Evolutionary conservation across 1,140 invertebrate genomes (phyloP).

Genomic region (Oncopodura yosiiana): DNA sequence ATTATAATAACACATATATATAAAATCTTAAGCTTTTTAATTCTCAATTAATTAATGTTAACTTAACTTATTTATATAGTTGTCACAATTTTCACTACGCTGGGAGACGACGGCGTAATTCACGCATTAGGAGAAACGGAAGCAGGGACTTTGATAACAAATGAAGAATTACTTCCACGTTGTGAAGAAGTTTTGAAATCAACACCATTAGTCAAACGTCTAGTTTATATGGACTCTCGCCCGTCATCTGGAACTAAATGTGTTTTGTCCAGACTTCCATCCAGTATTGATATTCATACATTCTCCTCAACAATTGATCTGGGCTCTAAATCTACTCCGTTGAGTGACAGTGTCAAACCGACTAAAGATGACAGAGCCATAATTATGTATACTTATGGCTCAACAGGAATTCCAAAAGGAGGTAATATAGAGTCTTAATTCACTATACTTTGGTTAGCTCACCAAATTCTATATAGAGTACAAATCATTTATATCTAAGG

Average conservation of each 20-base stretch:
- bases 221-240: slow-evolving; percentile 69
- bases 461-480: too few species aligned
- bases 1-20: background rate
- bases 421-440: too few species aligned
- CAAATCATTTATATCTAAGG: too few species aligned
- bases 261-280: background rate
- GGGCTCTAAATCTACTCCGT: background rate
- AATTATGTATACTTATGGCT: slow-evolving; percentile 94
- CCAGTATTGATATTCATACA: too few species aligned
- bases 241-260: background rate
- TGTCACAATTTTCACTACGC: slow-evolving; percentile 91
- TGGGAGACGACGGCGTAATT: slow-evolving; percentile 89
- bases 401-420: slow-evolving; percentile 81
- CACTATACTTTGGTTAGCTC: too few species aligned
- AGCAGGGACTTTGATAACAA: slow-evolving; percentile 78
- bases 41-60: too few species aligned
- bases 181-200: slow-evolving; percentile 63
- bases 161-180: slow-evolving; percentile 80
- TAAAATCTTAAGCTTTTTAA: too few species aligned
- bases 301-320: background rate
- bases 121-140: slow-evolving; percentile 95
- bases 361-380: slow-evolving; percentile 73
- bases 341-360: slow-evolving; percentile 44
- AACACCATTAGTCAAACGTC: slow-evolving; percentile 58
- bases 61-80: slow-evolving; percentile 47